phyloP scores from a whole-genome alignment of 2,113 vertebrate genomes.

The Dipodomys stephensi region DNA sequence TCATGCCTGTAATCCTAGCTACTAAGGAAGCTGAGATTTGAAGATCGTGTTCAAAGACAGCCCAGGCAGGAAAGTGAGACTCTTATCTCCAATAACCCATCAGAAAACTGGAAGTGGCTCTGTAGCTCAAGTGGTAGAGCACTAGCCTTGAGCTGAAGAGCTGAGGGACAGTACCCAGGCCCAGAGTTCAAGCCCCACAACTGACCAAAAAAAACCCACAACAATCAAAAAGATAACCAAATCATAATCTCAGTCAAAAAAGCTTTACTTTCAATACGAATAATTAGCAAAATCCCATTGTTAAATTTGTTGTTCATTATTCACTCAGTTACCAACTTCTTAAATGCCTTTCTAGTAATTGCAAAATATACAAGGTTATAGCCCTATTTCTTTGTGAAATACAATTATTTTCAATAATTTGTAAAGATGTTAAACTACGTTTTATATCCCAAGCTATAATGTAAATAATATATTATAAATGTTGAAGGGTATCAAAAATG shows the following conservation, averaged over 20 bases:
- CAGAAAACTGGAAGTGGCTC: too few species aligned
- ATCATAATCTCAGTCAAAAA: not conserved
- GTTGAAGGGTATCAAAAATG: not conserved
- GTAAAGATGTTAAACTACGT: not conserved
- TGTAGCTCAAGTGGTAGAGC: too few species aligned
- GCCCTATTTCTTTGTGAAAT: not conserved
- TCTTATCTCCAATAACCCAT: too few species aligned
- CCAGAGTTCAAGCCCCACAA: too few species aligned
- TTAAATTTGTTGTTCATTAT: conserved; percentile 48
- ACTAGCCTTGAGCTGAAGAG: too few species aligned
- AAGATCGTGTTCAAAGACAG: too few species aligned
- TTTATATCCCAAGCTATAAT: not conserved
- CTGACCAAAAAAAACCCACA: too few species aligned
- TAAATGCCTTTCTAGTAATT: conserved; percentile 41
- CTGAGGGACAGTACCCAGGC: too few species aligned
- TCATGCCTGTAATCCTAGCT: too few species aligned
- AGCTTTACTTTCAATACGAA: conserved; percentile 31
- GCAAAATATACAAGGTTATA: conserved; percentile 23
- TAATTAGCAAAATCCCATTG: not conserved
- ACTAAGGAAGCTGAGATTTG: too few species aligned
- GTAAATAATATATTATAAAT: not conserved
- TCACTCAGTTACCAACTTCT: conserved; percentile 41
- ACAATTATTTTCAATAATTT: conserved; percentile 22
- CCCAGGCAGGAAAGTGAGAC: too few species aligned
- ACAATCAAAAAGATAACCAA: not conserved